phyloP scores from a whole-genome alignment of 2,113 vertebrate species.

The Ptyas mucosa region DNA sequence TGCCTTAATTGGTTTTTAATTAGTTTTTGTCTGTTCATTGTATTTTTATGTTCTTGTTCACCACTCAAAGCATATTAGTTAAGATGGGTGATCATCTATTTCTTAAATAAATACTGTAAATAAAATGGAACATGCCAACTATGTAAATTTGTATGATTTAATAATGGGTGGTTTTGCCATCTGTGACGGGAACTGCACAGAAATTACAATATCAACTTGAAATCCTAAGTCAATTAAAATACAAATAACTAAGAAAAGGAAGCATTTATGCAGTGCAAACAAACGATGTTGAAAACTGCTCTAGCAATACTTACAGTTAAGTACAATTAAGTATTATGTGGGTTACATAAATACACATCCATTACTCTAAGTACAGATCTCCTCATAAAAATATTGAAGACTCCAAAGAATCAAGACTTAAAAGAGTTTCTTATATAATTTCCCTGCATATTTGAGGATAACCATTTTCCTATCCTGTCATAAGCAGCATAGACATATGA shows the following conservation, averaged over 20 bases:
- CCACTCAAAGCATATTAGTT: neutral
- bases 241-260: conserved; percentile 7
- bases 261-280: conserved; percentile 4
- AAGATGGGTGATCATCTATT: neutral
- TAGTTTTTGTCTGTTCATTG: neutral
- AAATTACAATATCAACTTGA: neutral
- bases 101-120: neutral
- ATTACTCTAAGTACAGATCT: neutral
- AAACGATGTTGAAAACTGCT: rapidly evolving
- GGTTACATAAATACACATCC: neutral
- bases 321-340: neutral
- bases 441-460: neutral
- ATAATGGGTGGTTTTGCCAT: neutral
- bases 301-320: neutral
- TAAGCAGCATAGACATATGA: neutral
- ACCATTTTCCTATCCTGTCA: neutral
- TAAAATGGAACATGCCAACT: neutral
- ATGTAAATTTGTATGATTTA: neutral
- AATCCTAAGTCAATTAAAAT: neutral
- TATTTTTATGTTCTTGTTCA: neutral
- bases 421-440: neutral
- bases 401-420: rapidly evolving
- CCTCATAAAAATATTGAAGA: rapidly evolving
- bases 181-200: neutral
- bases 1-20: neutral